Conservation (phyloP, 37 sponge, comb jelly and placozoan genomes). For the Petrosia ficiformis region DNA sequence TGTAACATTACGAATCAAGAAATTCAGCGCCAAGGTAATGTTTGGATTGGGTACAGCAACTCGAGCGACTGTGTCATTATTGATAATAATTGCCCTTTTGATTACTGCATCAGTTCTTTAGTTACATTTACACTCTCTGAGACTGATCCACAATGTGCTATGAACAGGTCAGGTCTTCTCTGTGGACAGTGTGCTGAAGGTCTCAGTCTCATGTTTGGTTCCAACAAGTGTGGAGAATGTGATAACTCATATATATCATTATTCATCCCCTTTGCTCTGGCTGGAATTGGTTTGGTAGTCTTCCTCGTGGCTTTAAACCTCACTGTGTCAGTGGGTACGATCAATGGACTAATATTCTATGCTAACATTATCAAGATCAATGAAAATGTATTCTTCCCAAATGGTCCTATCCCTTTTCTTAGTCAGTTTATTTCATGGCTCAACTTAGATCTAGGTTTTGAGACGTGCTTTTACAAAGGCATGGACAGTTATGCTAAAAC, state of each 20-base stretch:
- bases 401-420: not conserved
- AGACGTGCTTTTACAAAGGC: slow-evolving; percentile 4
- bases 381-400: not conserved
- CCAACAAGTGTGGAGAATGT: slow-evolving; percentile 11
- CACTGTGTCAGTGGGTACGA: slow-evolving; percentile 25
- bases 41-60: slow-evolving; percentile 4
- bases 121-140: not conserved
- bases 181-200: slow-evolving; percentile 23
- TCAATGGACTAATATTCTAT: slow-evolving; percentile 34
- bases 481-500: slow-evolving; percentile 5
- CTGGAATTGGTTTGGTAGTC: slow-evolving; percentile 16
- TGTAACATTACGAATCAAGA: slow-evolving; percentile 1
- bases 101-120: slow-evolving; percentile 1
- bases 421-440: slow-evolving; percentile 19
- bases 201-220: slow-evolving; percentile 12
- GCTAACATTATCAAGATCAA: slow-evolving; percentile 18
- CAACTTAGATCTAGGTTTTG: slow-evolving; percentile 10
- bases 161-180: slow-evolving; percentile 16
- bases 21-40: not conserved
- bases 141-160: slow-evolving; percentile 14
- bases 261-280: slow-evolving; percentile 6
- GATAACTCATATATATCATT: slow-evolving; percentile 15
- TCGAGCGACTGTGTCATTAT: not conserved
- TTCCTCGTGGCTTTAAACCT: slow-evolving; percentile 4
- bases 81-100: slow-evolving; percentile 6